Percentiles rank a stretch among this genome's conserved stretches.
phyloP scores from a whole-genome alignment of 1,140 invertebrate species.

The Ceratitis capitata region DNA sequence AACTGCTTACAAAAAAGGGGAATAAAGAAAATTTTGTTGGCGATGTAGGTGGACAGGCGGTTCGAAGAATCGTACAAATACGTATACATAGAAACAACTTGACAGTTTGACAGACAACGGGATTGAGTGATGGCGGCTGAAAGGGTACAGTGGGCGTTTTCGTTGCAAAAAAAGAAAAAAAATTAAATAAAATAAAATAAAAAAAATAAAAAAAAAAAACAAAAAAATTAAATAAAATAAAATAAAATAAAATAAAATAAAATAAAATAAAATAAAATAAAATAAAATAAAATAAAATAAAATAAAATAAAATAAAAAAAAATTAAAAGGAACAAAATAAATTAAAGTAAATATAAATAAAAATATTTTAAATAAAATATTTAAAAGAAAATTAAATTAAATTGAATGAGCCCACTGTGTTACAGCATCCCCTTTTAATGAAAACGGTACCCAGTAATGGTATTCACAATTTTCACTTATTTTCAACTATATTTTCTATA shows the following conservation, averaged over 20 bases:
- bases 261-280: neutral
- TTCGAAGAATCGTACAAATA: neutral
- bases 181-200: neutral
- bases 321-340: neutral
- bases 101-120: conserved; percentile 13
- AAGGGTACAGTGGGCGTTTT: neutral
- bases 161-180: neutral
- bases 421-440: neutral
- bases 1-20: no score
- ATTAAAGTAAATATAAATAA: no score
- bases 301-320: no score
- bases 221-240: neutral
- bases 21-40: neutral
- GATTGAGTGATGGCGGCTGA: neutral
- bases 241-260: neutral
- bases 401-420: neutral
- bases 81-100: no score
- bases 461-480: conserved; percentile 5
- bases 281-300: no score
- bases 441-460: neutral
- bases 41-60: neutral
- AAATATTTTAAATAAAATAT: neutral
- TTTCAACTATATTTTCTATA: neutral
- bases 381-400: neutral
- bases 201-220: neutral